Percentiles rank a stretch among this genome's conserved stretches.
phyloP scores from a whole-genome alignment of 2,888 invertebrate genomes.

The Odontocerum albicorne region DNA sequence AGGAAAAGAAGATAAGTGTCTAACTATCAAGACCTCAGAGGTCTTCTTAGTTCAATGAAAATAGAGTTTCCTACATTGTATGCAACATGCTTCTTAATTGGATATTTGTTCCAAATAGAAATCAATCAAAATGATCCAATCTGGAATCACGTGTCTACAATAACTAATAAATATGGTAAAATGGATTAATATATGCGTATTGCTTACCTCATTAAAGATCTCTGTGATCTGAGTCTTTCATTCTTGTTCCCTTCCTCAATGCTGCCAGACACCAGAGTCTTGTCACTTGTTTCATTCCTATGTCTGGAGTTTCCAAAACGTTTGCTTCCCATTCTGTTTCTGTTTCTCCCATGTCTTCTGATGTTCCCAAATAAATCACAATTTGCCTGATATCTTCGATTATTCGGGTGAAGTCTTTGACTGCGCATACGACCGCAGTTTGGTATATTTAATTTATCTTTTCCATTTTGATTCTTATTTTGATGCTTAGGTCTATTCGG shows the following conservation, averaged over 20 bases:
- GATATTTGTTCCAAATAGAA: too few species aligned
- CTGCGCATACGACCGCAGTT: constrained; percentile 13
- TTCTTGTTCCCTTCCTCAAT: not conserved
- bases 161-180: too few species aligned
- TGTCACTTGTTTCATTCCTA: constrained; percentile 2
- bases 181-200: too few species aligned
- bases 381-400: constrained; percentile 4
- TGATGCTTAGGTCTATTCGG: constrained; percentile 4
- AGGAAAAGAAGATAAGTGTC: too few species aligned
- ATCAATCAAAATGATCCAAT: too few species aligned
- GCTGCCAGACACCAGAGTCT: not conserved
- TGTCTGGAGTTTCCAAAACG: constrained; percentile 4
- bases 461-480: not conserved
- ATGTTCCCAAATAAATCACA: constrained; percentile 30
- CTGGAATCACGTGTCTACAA: too few species aligned
- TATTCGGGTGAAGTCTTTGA: constrained; percentile 27
- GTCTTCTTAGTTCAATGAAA: too few species aligned
- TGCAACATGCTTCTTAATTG: too few species aligned
- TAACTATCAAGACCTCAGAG: too few species aligned
- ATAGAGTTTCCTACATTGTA: too few species aligned
- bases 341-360: constrained; percentile 37
- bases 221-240: constrained; percentile 41
- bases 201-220: constrained; percentile 45
- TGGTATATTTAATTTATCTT: constrained; percentile 1
- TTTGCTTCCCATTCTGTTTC: constrained; percentile 39